Evolutionary conservation across 2,797 vertebrate species (phyloP), one percentile per base, ranked within the genome.

Genomic region (Anguilla anguilla): DNA sequence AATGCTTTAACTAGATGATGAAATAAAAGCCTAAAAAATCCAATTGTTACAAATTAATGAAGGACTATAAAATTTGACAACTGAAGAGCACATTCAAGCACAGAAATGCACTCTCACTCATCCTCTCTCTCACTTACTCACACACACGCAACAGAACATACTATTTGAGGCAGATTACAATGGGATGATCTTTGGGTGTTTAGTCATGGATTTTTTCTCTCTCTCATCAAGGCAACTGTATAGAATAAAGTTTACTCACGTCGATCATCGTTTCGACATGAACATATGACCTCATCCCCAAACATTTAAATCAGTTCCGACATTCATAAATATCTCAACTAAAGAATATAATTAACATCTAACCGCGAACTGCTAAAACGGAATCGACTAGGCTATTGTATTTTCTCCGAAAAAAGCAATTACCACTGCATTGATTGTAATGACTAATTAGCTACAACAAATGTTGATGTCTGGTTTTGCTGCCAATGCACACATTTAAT

Each of bases 141-240:
- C 72, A 43, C 85, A 77, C 51, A 55, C 49, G 79, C 72, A 86
- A 81, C 15, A 57, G 3, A 57, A 57, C 72, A 86, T 51, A 86
- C 53, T 28, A 86, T 17, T 57, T 57, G 11, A 57, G 55, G 55
- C 55, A 57, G 55, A 57, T 57, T 19, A 13, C 15, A 57, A 57
- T 57, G 55, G 55, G 13, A 15, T 57, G 15, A 57, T 57, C 15
- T 57, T 57, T 57, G 55, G 15, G 55, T 57, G 55, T 57, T 57
- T 57, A 57, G 55, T 57, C 1, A 57, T 57, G 11, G 13, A 15
- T 15, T 57, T 57, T 55, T 57, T 57, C 11, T 9, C 51, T 53
- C 51, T 53, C 51, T 53, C 43, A 6, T 53, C 51, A 53, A 9
- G 51, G 51, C 11, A 53, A 53, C 51, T 53, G 7, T 53, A 53